Evolutionary conservation across 2,797 vertebrate genomes (phyloP).

Genomic region (Sebastes ruberrimus): DNA sequence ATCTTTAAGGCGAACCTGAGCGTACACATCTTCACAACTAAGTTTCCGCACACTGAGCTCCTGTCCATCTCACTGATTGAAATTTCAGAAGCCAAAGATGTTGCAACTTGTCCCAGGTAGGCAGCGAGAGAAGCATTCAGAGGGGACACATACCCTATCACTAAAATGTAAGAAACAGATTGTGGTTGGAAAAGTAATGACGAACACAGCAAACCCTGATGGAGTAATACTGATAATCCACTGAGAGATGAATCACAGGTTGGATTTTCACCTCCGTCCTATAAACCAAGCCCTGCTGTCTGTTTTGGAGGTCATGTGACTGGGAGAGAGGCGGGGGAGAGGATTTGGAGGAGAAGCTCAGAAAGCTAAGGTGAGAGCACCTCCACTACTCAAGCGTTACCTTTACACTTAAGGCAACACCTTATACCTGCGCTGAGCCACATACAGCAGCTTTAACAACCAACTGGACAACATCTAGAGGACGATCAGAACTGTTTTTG

Average conservation of each 20-base stretch:
- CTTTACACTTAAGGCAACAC: conserved; percentile 54
- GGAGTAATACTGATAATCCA: conserved; percentile 22
- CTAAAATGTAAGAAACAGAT: not conserved
- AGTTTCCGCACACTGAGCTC: conserved; percentile 32
- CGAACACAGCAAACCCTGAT: conserved; percentile 10
- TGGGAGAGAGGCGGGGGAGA: conserved; percentile 42
- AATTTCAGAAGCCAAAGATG: conserved; percentile 64
- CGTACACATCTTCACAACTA: not conserved
- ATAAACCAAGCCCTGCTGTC: conserved; percentile 59
- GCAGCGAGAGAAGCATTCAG: not conserved
- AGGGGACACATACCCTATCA: not conserved
- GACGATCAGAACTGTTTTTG: not conserved
- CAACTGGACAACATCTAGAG: not conserved
- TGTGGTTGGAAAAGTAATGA: conserved; percentile 38
- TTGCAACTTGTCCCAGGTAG: conserved; percentile 70
- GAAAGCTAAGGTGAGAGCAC: conserved; percentile 74
- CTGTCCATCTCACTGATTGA: conserved; percentile 59
- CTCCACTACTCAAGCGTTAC: conserved; percentile 55
- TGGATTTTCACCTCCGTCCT: conserved; percentile 45
- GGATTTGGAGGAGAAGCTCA: conserved; percentile 52
- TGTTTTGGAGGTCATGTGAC: conserved; percentile 73
- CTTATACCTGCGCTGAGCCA: conserved; percentile 46
- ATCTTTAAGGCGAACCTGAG: conserved; percentile 8
- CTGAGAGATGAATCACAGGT: conserved; percentile 54
- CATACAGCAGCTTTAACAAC: conserved; percentile 1